Base-by-base conservation (phyloP, 2,888 invertebrate genomes). In the Melinaea marsaeus region DNA sequence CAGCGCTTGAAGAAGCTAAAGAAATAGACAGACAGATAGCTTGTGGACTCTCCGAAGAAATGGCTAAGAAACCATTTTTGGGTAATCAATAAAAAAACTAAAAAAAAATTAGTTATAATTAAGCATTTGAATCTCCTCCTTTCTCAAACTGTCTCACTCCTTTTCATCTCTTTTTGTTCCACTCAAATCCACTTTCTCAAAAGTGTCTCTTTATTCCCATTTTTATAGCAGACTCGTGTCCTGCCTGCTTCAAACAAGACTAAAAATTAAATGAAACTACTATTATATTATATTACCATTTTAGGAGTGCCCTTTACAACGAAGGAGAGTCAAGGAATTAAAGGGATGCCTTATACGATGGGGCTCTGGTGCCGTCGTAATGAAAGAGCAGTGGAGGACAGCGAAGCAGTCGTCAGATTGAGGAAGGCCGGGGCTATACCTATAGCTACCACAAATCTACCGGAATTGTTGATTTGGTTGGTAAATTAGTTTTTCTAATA, bases 381-480 rank as follows among this genome's bases (percentile, higher is more conserved):
- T 67, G 84, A 91, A 59, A 90, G 92, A 13, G 94, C 95, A 0
- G 75, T 86, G 0, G 93, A 94, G 71, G 98, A 98, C 90, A 96
- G 98, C 2, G 94, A 94, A 9, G 84, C 94, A 4, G 93, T 98
- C 2, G 81, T 87, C 33, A 79, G 93, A 57, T 84, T 98, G 84
- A 95, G 94, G 80, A 88, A 93, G 34, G 95, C 97, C 54, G 99
- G 99, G 0, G 98, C 94, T 33, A 98, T 99, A 69, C 93, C 96
- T 0, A 85, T 98, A 13, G 97, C 95, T 13, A 93, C 95, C 32
- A 96, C 97, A 7, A 99, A 99, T 83, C 92, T 98, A 7, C 98
- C 98, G 0, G 98, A 98, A 79, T 86, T 98, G 37, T 97, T 98
- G 79, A 92, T 97, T 84, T 99, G 99, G 96, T 90, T 79, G 60